Base-by-base conservation (phyloP, 2,888 invertebrate species). In the Platynereis dumerilii region DNA sequence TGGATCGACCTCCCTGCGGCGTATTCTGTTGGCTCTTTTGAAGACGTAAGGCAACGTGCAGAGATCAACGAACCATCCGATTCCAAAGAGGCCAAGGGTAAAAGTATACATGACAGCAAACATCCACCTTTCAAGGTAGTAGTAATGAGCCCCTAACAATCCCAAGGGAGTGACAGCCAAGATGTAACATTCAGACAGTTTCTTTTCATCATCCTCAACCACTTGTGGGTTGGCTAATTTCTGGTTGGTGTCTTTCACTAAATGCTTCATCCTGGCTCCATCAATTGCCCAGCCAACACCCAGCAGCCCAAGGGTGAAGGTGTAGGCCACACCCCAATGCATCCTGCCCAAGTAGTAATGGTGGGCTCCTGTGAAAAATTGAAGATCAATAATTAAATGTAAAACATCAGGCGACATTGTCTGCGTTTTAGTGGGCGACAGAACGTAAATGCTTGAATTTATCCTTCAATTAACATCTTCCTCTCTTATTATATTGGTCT, bases 241-340 rank as follows among this genome's bases (percentile, higher is more conserved):
- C 34, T 34, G 7, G 12, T 34, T 64, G 12, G 34, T 12, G 7
- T 34, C 70, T 34, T 45, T 62, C 2, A 74, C 73, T 27, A 74
- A 55, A 63, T 66, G 66, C 26, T 61, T 56, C 72, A 74, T 71
- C 1, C 74, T 65, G 2, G 65, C 34, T n/a, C 68, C 68, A 60
- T 74, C 74, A 45, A 60, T 67, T 17, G 73, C 15, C 65, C 72
- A 74, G 5, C 74, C 74, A 26, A 73, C 58, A 0, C 73, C 74
- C 17, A 71, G 65, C 24, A 74, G 61, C 10, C 74, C 74, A 3
- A 71, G 57, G 3, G 73, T 73, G 55, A 71, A 73, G 7, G 66
- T 65, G 60, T 74, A 74, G 24, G 71, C 53, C 26, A 73, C 69
- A 3, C 72, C 74, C 60, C 70, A 74, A 28, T 48, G 52, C 58